phyloP scores from a whole-genome alignment of 2,113 vertebrate genomes.

The Crotalus helleri region DNA sequence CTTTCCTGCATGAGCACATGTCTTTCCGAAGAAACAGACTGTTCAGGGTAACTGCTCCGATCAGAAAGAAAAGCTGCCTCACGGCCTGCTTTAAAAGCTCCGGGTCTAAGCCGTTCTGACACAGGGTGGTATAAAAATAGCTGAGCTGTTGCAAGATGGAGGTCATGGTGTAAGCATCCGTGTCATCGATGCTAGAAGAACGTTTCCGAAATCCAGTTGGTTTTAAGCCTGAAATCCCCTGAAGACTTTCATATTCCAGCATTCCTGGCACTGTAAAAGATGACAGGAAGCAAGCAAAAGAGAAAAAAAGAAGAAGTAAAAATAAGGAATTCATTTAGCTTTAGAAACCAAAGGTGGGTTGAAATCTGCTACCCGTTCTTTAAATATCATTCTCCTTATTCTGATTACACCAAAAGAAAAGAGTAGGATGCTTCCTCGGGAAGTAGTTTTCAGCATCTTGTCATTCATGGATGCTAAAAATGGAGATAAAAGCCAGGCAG shows the following conservation, averaged over 20 bases:
- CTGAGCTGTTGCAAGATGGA: conserved; percentile 89
- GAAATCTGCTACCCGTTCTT: conserved; percentile 6
- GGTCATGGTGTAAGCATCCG: conserved; percentile 82
- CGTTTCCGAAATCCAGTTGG: conserved; percentile 93
- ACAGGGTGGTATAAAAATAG: conserved; percentile 85
- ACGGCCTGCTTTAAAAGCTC: conserved; percentile 81
- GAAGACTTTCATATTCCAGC: conserved; percentile 94
- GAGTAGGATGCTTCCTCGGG: background rate
- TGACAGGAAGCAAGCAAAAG: conserved; percentile 7
- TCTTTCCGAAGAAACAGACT: conserved; percentile 96
- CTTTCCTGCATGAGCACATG: conserved; percentile 97
- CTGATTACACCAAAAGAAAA: background rate
- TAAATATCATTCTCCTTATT: background rate
- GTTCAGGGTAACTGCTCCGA: conserved; percentile 85
- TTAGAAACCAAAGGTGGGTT: background rate
- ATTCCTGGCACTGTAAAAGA: conserved; percentile 83
- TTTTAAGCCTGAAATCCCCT: conserved; percentile 95
- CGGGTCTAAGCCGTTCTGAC: conserved; percentile 85
- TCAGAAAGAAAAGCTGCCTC: conserved; percentile 89
- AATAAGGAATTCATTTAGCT: background rate
- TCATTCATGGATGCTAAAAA: background rate
- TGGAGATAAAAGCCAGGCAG: background rate
- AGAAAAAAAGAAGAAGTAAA: background rate
- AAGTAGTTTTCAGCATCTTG: background rate
- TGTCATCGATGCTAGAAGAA: conserved; percentile 85